These are phyloP conservation scores for Halyomorpha halys DNA, from an alignment of 1,140 invertebrate genomes.

Conservation along the genomic window DNA sequence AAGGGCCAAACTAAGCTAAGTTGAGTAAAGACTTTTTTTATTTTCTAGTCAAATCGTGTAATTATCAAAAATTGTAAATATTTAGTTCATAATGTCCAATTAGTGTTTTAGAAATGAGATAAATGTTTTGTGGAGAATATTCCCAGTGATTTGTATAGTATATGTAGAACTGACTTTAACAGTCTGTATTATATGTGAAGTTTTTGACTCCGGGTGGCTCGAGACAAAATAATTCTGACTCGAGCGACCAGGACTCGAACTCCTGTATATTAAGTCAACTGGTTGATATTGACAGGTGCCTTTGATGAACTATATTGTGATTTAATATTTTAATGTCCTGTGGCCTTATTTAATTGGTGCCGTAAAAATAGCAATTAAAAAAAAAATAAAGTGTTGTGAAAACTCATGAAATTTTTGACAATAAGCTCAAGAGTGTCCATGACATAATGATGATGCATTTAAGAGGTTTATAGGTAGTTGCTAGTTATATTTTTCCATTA, in stretches of 20 bases:
- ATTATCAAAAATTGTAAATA: constrained; percentile 13
- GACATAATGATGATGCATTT: constrained; percentile 11
- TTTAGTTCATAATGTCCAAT: constrained; percentile 6
- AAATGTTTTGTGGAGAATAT: no score
- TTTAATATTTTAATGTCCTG: background rate
- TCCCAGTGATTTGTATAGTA: no score
- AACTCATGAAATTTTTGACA: constrained; percentile 10
- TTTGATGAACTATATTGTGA: constrained; percentile 13
- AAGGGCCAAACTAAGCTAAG: no score
- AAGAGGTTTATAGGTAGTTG: background rate
- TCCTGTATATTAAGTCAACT: background rate
- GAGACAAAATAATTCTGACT: no score
- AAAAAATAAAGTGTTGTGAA: background rate
- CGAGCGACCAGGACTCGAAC: no score
- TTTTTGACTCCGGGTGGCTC: no score
- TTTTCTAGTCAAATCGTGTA: constrained; percentile 23
- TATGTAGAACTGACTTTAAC: no score
- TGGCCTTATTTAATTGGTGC: constrained; percentile 11
- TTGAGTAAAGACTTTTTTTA: constrained; percentile 24
- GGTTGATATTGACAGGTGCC: constrained; percentile 14
- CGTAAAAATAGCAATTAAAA: background rate
- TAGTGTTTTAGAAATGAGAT: no score
- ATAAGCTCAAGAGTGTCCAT: constrained; percentile 1
- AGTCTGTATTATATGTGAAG: no score
- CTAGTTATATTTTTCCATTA: constrained; percentile 18